Base-by-base conservation (phyloP, 2,113 vertebrate genomes). In the Callospermophilus lateralis region DNA sequence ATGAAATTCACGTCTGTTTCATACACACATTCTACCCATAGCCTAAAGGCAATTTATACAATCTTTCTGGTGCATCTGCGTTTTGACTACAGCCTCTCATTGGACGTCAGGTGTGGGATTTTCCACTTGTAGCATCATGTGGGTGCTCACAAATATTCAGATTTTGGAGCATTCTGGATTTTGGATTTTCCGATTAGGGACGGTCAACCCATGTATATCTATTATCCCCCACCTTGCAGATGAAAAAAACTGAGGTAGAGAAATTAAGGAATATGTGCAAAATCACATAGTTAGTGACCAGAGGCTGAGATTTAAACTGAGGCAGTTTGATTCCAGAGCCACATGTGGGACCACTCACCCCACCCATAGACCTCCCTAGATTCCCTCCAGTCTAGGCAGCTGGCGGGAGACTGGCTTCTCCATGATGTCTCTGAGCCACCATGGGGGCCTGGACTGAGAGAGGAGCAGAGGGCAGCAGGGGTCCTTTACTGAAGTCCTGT, bases 361-460 rank as follows among this genome's bases (percentile, higher is more conserved):
- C 6, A 1, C 6, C 7, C 0, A 0, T n/a, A 39, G 53, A 6
- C 42, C 42, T 74, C 9, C 48, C 8, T 7, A 0, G 0, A 7
- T 12, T 26, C 53, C 37, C 20, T 68, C 39, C 42, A 19, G 53
- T 37, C 11, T 20, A 61, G 51, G 0, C 1, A 13, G 34, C 15
- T 22, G 85, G 79, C 32, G 28, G 20, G 45, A 63, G 51, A 24
- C 51, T 34, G 26, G 65, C 42, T 51, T 79, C 70, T 45, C 37
- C 0, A 20, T 13, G 42, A 45, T 77, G n/a, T 20, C 19, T 8
- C 39, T 0, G 3, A 48, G 24, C 34, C 11, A 2, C 6, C 17
- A 1, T 20, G 15, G 58, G 24, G 4, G 4, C 11, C 39, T 20
- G 20, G 34, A 26, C 63, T 8, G 22, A 34, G 32, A 26, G 32